Base-by-base conservation (phyloP, 2,797 vertebrate genomes). In the Moxostoma hubbsi region DNA sequence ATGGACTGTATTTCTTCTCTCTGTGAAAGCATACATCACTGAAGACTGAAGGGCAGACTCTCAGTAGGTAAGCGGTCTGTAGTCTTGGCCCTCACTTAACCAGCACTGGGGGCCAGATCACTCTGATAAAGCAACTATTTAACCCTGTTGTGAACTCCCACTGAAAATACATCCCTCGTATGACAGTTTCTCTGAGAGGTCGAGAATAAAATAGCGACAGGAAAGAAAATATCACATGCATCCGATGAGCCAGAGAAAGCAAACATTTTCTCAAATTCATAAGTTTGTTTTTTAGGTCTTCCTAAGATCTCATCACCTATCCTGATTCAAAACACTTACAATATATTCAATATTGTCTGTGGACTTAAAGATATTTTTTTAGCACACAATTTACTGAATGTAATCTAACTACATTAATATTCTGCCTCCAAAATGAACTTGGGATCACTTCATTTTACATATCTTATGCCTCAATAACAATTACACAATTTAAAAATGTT, bases 71-170 rank as follows among this genome's bases (percentile, higher is more conserved):
- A 82, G 69, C 77, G 85, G 15, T 89, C 88, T 81, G 87, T 79
- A 89, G 86, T 87, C 81, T 63, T 69, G 55, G 87, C 86, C 88
- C 85, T 90, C 77, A 84, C 87, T 86, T 89, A 89, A 91, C 78
- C 76, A 59, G 66, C 83, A 85, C 83, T 72, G 86, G 82, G 88
- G 86, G 88, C 89, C 89, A 92, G 90, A 93, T 93, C 90, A 81
- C 85, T 47, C 82, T 89, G 92, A 92, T 92, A 92, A 91, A 87
- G 76, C 74, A 91, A 90, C 88, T 89, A 92, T 93, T 88, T 92
- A 90, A 93, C 92, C 93, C 87, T 65, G 81, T 81, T 64, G 36
- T 94, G 93, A 95, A 93, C 93, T 87, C 84, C 90, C 87, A 46
- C 9, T 84, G 86, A 91, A 90, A 84, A 84, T 75, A 55, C 88